Evolutionary conservation across 2,113 vertebrate genomes (phyloP).

Genomic region (Telmatochromis bifrenatus): DNA sequence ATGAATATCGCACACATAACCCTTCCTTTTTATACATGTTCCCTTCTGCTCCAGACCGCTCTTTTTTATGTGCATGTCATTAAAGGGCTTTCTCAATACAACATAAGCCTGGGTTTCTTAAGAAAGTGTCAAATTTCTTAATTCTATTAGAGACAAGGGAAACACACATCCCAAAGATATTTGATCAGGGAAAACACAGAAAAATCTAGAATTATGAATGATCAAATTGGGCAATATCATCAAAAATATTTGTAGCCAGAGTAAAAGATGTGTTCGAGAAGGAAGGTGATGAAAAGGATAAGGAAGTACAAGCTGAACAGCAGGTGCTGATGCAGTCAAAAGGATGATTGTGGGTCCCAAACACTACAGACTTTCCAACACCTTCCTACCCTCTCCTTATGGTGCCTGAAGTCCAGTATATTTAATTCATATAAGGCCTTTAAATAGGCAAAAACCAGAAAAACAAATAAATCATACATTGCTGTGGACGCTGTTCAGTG

Average conservation of each 20-base stretch:
- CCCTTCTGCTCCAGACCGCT: neutral
- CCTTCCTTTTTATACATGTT: neutral
- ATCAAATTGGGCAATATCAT: neutral
- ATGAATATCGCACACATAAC: neutral
- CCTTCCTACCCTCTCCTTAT: neutral
- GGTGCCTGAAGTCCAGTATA: neutral
- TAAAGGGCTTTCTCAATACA: neutral
- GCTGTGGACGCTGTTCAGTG: neutral
- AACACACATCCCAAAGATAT: neutral
- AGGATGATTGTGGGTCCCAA: neutral
- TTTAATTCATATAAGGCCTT: neutral
- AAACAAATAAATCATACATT: neutral
- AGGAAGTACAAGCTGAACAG: slow-evolving; percentile 10
- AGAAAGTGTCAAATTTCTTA: neutral
- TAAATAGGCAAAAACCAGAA: neutral
- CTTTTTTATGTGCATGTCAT: neutral
- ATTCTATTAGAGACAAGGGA: neutral
- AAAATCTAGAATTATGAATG: neutral
- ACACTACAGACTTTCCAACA: neutral
- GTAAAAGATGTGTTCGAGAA: neutral
- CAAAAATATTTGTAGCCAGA: neutral
- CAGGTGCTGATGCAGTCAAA: slow-evolving; percentile 50
- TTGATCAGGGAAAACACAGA: neutral
- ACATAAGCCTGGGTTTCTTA: neutral
- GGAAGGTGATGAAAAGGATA: neutral